Evolutionary conservation across 2,888 invertebrate genomes (phyloP).

Genomic region (Andrena bucephala): DNA sequence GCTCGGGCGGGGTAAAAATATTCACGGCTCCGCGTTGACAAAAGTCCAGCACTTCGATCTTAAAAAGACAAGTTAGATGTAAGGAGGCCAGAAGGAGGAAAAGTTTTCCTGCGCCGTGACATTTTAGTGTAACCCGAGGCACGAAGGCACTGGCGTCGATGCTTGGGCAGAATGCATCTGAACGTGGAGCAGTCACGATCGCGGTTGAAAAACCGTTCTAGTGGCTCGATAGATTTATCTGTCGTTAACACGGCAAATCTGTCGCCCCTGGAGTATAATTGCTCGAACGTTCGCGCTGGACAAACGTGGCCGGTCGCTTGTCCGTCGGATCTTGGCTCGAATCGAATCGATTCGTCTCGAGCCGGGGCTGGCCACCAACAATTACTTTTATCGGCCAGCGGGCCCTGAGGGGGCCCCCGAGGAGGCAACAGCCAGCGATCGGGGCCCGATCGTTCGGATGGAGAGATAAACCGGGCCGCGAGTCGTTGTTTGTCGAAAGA

Average conservation of each 20-base stretch:
- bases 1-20: not conserved
- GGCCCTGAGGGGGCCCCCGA: conserved; percentile 15
- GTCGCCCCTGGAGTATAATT: conserved; percentile 54
- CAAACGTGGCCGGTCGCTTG: conserved; percentile 34
- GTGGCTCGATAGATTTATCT: conserved; percentile 33
- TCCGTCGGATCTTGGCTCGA: conserved; percentile 59
- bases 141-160: not conserved
- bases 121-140: conserved; percentile 1
- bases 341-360: conserved; percentile 68
- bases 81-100: not conserved
- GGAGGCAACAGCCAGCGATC: conserved; percentile 44
- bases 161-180: not conserved
- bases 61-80: not conserved
- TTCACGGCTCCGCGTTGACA: not conserved
- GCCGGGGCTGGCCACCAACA: conserved; percentile 46
- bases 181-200: not conserved
- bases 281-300: conserved; percentile 31
- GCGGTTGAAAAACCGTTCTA: conserved; percentile 4
- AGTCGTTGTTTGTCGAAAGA: conserved; percentile 58
- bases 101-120: conserved; percentile 4
- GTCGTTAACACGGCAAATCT: conserved; percentile 49
- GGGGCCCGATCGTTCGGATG: conserved; percentile 45
- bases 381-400: conserved; percentile 66
- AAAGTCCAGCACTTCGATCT: no score
- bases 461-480: conserved; percentile 57